Conservation (phyloP, 2,797 vertebrate species). For the Falco biarmicus region DNA sequence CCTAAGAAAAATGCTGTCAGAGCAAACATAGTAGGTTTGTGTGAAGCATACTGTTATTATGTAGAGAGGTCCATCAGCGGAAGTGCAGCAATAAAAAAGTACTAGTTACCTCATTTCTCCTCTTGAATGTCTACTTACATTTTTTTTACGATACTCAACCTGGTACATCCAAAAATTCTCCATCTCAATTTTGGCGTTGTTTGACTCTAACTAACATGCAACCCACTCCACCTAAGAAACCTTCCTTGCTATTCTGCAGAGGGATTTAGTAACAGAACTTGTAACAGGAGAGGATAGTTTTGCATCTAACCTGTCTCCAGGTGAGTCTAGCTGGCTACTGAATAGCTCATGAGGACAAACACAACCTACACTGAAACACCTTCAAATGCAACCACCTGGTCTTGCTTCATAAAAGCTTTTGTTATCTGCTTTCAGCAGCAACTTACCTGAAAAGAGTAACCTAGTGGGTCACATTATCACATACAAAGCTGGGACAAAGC, state of each 20-base stretch:
- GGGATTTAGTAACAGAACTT: slow-evolving; percentile 56
- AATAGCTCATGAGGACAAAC: not conserved
- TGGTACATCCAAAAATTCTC: slow-evolving; percentile 89
- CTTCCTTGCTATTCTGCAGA: slow-evolving; percentile 7
- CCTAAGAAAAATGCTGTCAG: not conserved
- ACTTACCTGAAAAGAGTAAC: not conserved
- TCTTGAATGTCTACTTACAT: slow-evolving; percentile 73
- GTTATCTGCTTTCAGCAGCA: not conserved
- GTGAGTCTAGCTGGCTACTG: slow-evolving; percentile 2
- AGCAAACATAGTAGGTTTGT: not conserved
- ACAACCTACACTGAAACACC: not conserved
- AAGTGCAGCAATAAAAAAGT: not conserved
- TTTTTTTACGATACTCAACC: slow-evolving; percentile 72
- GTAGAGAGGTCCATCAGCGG: not conserved
- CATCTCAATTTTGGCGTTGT: slow-evolving; percentile 67
- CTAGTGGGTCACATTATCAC: not conserved
- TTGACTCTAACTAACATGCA: not conserved
- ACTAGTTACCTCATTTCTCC: not conserved
- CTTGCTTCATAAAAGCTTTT: not conserved
- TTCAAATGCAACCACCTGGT: not conserved
- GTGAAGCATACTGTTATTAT: not conserved
- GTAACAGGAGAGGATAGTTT: slow-evolving; percentile 62
- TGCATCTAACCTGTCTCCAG: not conserved
- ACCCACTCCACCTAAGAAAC: not conserved
- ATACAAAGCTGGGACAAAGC: not conserved